A percentile compares a stretch with the other conserved stretches of the same genome.
These are phyloP conservation scores for Cichlasoma orientale DNA, from an alignment of 2,797 vertebrate genomes.

Conservation along the genomic window DNA sequence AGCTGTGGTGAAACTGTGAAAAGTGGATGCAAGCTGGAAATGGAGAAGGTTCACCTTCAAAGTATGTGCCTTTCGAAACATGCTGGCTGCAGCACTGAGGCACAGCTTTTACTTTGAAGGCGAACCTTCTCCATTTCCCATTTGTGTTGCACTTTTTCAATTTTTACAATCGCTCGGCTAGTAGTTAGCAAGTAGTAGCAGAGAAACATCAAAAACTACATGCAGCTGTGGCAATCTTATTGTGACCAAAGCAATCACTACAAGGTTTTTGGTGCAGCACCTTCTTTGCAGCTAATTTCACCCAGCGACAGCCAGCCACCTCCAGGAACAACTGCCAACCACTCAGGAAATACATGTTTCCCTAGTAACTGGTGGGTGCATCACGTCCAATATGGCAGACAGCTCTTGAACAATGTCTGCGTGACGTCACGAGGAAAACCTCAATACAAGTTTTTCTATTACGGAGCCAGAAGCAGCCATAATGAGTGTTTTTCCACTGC, in stretches of 20 bases:
- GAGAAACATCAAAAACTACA: not conserved
- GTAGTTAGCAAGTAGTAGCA: not conserved
- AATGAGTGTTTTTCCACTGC: not conserved
- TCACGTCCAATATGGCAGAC: not conserved
- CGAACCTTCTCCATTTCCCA: not conserved
- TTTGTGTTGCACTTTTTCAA: not conserved
- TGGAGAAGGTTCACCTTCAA: not conserved
- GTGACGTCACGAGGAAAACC: too few species aligned
- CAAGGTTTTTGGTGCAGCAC: too few species aligned
- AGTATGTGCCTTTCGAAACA: not conserved
- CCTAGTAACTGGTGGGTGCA: not conserved
- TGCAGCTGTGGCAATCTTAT: too few species aligned
- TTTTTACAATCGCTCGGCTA: not conserved
- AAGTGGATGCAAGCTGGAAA: not conserved
- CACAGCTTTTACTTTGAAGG: not conserved
- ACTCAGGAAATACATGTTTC: too few species aligned
- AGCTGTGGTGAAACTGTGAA: not conserved
- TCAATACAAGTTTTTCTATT: too few species aligned
- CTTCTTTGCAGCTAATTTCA: not conserved
- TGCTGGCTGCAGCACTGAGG: not conserved
- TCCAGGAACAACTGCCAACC: not conserved
- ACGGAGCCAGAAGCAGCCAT: not conserved
- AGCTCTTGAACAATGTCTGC: too few species aligned
- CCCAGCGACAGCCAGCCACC: not conserved
- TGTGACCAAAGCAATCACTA: too few species aligned